These are phyloP conservation scores for Budorcas taxicolor DNA, from an alignment of 2,113 vertebrate genomes.

Conservation along the genomic window DNA sequence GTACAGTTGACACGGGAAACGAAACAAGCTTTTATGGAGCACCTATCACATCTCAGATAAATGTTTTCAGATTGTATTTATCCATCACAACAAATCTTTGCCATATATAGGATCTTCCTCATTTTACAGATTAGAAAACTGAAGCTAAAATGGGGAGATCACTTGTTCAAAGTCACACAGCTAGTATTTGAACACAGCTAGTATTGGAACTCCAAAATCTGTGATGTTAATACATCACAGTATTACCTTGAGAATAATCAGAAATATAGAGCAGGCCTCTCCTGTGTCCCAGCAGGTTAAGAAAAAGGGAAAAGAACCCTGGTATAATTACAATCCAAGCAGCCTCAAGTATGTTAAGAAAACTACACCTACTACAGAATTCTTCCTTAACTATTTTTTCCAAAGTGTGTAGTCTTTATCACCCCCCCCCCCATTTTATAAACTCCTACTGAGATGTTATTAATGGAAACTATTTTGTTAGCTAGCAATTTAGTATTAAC, in stretches of 20 bases:
- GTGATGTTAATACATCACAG: neutral
- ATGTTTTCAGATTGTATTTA: neutral
- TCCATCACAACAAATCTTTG: neutral
- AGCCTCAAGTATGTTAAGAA: neutral
- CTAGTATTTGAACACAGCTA: neutral
- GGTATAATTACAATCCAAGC: neutral
- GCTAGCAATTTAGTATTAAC: slow-evolving; percentile 28
- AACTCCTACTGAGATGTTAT: neutral
- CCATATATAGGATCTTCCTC: neutral
- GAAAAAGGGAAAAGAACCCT: neutral
- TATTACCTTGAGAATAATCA: neutral
- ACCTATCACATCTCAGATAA: neutral
- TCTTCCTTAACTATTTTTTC: neutral
- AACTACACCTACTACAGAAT: neutral
- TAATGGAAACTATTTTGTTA: slow-evolving; percentile 25
- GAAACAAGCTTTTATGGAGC: neutral
- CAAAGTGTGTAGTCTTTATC: neutral
- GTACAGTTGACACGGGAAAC: neutral
- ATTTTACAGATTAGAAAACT: neutral
- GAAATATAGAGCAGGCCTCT: neutral
- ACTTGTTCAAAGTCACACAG: neutral
- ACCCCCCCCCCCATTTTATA: neutral
- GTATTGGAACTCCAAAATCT: neutral
- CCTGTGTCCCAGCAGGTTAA: neutral
- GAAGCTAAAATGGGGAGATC: neutral